Evolutionary conservation across 1,140 invertebrate genomes (phyloP).

Genomic region (Mylabris phalerata): DNA sequence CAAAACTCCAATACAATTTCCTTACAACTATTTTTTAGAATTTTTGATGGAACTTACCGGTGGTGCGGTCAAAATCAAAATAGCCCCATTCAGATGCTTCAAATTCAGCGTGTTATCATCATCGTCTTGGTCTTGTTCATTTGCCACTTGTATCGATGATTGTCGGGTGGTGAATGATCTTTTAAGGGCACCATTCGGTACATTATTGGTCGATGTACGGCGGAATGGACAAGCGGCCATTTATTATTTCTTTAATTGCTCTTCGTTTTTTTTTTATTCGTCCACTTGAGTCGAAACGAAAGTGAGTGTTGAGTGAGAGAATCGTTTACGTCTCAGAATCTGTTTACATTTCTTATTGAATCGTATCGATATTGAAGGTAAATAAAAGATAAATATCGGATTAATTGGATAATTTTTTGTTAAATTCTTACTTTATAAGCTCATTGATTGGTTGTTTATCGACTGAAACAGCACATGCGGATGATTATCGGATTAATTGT

Average conservation of each 20-base stretch:
- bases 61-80: constrained; percentile 51
- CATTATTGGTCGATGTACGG: constrained; percentile 23
- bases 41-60: constrained; percentile 42
- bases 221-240: constrained; percentile 39
- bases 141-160: constrained; percentile 46
- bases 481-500: too few relatives aligned
- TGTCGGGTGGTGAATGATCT: constrained; percentile 42
- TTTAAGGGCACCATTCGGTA: constrained; percentile 26
- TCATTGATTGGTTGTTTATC: too few relatives aligned
- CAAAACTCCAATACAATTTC: too few relatives aligned
- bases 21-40: too few relatives aligned
- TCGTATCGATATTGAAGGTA: too few relatives aligned
- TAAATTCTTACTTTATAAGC: too few relatives aligned
- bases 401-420: too few relatives aligned
- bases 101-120: constrained; percentile 50
- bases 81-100: constrained; percentile 50
- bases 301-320: not conserved
- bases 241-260: constrained; percentile 14
- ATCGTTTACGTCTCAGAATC: not conserved
- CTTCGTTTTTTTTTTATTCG: not conserved
- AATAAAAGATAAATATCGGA: too few relatives aligned
- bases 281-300: not conserved
- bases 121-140: constrained; percentile 32
- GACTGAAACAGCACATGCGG: too few relatives aligned
- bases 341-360: not conserved